Conservation (phyloP, 2,888 invertebrate species). For the Phengaris arion region DNA sequence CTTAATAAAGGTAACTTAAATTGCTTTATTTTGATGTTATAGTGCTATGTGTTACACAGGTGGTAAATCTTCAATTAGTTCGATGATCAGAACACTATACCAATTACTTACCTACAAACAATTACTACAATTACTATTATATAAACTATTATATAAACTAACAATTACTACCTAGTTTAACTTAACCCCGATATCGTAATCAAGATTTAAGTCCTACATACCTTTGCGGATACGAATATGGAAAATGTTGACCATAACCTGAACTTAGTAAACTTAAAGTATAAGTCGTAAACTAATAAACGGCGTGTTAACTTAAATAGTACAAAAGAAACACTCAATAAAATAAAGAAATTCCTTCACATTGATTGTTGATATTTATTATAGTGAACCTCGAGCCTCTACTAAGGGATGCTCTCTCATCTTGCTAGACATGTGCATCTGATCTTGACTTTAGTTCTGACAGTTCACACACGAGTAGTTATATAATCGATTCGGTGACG, state of each 20-base stretch:
- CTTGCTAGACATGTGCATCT: not conserved
- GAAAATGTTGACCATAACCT: not conserved
- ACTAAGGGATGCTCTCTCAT: too few species aligned
- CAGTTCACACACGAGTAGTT: not conserved
- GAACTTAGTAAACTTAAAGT: not conserved
- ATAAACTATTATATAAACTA: too few species aligned
- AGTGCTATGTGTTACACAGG: not conserved
- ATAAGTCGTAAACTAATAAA: not conserved
- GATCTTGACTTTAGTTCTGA: constrained; percentile 5
- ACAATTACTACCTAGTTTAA: too few species aligned
- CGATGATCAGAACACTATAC: not conserved
- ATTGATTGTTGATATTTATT: too few species aligned
- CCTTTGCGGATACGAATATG: not conserved
- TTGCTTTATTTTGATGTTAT: not conserved
- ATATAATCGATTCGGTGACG: constrained; percentile 5
- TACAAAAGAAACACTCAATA: too few species aligned
- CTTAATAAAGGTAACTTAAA: not conserved
- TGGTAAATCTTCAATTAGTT: not conserved
- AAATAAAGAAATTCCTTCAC: too few species aligned
- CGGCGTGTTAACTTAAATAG: not conserved
- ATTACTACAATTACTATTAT: too few species aligned
- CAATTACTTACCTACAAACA: not conserved
- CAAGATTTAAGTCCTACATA: too few species aligned
- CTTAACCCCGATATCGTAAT: too few species aligned
- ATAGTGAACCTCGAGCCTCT: too few species aligned